Evolutionary conservation across 2,113 vertebrate genomes (phyloP), one percentile per base, ranked within the genome.

Genomic region (Scomber japonicus): DNA sequence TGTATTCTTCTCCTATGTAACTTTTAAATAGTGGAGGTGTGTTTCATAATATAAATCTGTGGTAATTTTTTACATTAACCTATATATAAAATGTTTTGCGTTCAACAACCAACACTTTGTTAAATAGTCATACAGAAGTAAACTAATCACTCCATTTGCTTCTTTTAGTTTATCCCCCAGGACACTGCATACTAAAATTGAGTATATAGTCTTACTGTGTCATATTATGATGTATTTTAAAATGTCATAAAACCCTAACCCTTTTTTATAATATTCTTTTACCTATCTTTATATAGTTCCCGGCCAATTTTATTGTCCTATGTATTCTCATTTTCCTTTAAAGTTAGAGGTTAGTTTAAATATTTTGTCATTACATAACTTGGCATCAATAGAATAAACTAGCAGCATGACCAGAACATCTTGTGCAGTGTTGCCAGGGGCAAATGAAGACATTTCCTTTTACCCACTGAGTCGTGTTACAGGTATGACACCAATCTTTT

Each of bases 381-480:
- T 65, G 11, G 17, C 19, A 59, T 48, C 11, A 49, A 9, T 27
- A 40, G 49, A 63, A 31, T 40, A 50, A 71, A 45, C 14, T 14
- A 61, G 16, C n/a, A 24, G 16, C 13, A 21, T 45, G 16, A 15
- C 27, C 19, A 11, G 44, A 57, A 6, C 2, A 3, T 49, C 17
- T 30, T 13, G 16, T 78, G 0, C 60, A 3, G 2, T 17, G 19
- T 31, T 10, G 27, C 10, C n/a, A 45, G 14, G 48, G 56, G 8
- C 2, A 15, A 50, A 13, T 9, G 3, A 50, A 40, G 21, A 24
- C 11, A 60, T 61, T 63, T 17, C 0, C 21, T 19, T 68, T 51
- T 11, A n/a, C 24, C n/a, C 53, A 27, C 0, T 50, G 76, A 78
- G 73, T 84, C 81, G 84, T 49, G 30, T 57, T 21, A 45, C 5